These are phyloP conservation scores for Dasysyrphus albostriatus DNA, from an alignment of 2,888 invertebrate species.

Conservation along the genomic window DNA sequence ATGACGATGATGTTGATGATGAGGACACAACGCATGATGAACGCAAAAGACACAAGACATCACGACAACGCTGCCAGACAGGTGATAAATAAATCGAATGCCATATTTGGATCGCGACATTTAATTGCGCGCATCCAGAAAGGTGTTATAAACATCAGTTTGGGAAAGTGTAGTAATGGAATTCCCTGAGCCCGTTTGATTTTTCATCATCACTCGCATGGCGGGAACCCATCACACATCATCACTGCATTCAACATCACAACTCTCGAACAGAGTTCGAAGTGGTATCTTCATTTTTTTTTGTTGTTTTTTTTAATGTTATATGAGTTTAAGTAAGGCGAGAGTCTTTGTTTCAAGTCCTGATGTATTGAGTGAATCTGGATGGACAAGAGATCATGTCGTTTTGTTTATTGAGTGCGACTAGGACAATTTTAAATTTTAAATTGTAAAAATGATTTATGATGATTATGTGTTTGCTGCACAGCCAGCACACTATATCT, in stretches of 20 bases:
- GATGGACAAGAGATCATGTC: conserved; percentile 41
- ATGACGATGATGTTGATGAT: conserved; percentile 42
- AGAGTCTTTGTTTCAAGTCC: conserved; percentile 26
- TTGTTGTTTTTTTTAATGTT: background rate
- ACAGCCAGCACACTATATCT: background rate
- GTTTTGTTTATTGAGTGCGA: conserved; percentile 65
- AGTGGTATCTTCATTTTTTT: conserved; percentile 22
- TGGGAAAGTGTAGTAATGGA: conserved; percentile 73
- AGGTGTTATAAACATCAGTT: conserved; percentile 75
- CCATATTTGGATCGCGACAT: conserved; percentile 75
- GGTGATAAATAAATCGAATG: conserved; percentile 83
- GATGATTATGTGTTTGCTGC: conserved; percentile 51
- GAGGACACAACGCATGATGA: conserved; percentile 17
- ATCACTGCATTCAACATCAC: background rate
- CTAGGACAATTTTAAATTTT: conserved; percentile 65
- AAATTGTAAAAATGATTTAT: conserved; percentile 74
- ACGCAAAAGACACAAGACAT: conserved; percentile 69
- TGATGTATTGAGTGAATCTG: conserved; percentile 35
- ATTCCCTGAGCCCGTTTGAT: conserved; percentile 66
- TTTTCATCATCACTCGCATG: conserved; percentile 46
- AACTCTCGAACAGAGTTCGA: conserved; percentile 22
- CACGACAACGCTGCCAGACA: conserved; percentile 76
- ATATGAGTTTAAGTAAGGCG: background rate
- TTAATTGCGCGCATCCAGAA: conserved; percentile 76
- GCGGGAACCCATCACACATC: conserved; percentile 40